phyloP scores from a whole-genome alignment of 2,113 vertebrate species.

The Fukomys damarensis region DNA sequence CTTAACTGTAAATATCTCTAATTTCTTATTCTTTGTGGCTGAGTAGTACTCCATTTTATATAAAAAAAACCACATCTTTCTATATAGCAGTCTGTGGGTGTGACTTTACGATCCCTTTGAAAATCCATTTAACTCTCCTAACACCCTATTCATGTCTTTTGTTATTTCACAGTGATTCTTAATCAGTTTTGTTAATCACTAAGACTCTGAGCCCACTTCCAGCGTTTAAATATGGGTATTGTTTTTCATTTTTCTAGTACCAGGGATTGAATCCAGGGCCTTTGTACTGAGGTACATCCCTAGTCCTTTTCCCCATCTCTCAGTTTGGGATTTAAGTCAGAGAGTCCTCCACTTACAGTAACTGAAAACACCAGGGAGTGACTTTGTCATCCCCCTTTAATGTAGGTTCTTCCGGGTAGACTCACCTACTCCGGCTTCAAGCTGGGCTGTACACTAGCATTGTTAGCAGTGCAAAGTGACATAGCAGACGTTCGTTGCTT shows the following conservation, averaged over 20 bases:
- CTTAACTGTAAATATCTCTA: too few species aligned
- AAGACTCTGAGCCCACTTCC: background rate
- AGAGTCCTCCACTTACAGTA: background rate
- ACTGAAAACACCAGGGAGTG: background rate
- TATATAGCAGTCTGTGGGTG: background rate
- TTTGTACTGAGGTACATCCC: too few species aligned
- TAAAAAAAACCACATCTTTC: too few species aligned
- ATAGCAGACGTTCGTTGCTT: too few species aligned
- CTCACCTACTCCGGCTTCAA: background rate
- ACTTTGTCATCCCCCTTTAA: background rate
- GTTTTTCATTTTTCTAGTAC: too few species aligned
- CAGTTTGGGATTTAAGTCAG: constrained; percentile 17
- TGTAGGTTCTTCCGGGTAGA: background rate
- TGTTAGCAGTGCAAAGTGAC: background rate
- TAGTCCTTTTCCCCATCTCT: constrained; percentile 36
- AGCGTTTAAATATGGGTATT: too few species aligned
- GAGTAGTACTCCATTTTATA: too few species aligned
- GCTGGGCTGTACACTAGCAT: background rate
- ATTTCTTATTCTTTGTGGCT: too few species aligned
- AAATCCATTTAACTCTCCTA: background rate
- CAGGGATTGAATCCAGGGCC: too few species aligned
- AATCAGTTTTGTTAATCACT: background rate
- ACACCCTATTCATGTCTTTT: background rate
- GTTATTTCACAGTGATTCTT: background rate
- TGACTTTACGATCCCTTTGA: background rate